Base-by-base conservation (phyloP, 2,797 vertebrate species). In the Sebastes cheni region DNA sequence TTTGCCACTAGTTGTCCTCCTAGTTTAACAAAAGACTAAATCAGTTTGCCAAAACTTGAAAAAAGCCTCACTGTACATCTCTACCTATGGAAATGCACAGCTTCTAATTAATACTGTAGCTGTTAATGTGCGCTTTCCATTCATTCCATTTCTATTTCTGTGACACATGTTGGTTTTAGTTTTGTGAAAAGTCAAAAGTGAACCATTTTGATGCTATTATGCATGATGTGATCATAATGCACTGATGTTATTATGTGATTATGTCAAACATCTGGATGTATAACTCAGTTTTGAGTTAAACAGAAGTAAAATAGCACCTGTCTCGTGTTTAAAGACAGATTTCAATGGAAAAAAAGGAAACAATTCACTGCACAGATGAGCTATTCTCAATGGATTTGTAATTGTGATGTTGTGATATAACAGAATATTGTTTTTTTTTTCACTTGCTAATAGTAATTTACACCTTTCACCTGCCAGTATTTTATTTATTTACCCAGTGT, bases 1-100 rank as follows among this genome's bases (percentile, higher is more conserved):
- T 73, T 72, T 71, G 23, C 67, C 72, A 72, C 34, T 58, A 66
- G 67, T 29, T 67, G 68, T 79, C 69, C 42, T 32, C 25, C 23
- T 8, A 25, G n/a, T 77, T 71, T 13, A 32, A 34, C 1, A 61
- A 62, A 58, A 25, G 12, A 52, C 4, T 16, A 56, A 60, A 32
- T n/a, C 4, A 9, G 39, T 8, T 9, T 1, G 27, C 50, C 6
- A 27, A 59, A 1, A 30, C 4, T 16, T 14, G 9, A 25, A 20
- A 72, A 66, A 36, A 27, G 8, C 23, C 8, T 18, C n/a, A 7
- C 14, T 46, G 3, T 32, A 27, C 3, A 29, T 34, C 13, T 3
- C 14, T 65, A 34, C 5, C 3, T n/a, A 13, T 13, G 12, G 52
- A 2, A 56, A 69, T 8, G 20, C 16, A 68, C 22, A 25, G 8